These are phyloP conservation scores for Hemicordylus capensis DNA, from an alignment of 2,113 vertebrate genomes.

Conservation along the genomic window DNA sequence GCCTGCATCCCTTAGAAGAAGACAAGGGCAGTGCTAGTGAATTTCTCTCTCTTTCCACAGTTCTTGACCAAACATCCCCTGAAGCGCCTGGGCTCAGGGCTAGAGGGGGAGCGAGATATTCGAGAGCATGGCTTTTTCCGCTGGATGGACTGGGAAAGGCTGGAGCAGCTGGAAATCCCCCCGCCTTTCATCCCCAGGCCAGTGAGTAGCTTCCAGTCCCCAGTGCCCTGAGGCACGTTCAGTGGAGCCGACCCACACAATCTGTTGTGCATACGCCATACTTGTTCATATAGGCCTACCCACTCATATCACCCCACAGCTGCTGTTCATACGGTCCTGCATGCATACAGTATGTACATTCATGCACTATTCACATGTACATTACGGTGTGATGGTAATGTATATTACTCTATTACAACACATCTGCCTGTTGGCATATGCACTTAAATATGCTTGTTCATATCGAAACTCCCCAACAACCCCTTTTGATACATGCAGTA, in stretches of 20 bases:
- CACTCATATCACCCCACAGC: not conserved
- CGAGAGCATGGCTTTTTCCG: conserved; percentile 89
- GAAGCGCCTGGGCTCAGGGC: conserved; percentile 86
- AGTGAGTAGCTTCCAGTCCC: conserved; percentile 74
- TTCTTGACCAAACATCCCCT: conserved; percentile 88
- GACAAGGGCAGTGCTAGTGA: not conserved
- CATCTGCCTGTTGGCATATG: not conserved
- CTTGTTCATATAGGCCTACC: not conserved
- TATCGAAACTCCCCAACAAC: not conserved
- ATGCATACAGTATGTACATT: not conserved
- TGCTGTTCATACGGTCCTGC: not conserved
- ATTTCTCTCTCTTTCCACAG: conserved; percentile 65
- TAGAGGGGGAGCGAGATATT: conserved; percentile 85
- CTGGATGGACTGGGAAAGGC: conserved; percentile 92
- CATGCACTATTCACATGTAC: not conserved
- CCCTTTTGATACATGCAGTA: not conserved
- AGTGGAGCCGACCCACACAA: not conserved
- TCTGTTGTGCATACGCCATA: too few relatives aligned
- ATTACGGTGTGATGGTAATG: too few relatives aligned
- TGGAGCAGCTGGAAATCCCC: conserved; percentile 87
- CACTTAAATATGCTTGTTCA: not conserved
- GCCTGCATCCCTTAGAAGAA: not conserved
- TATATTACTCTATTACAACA: not conserved
- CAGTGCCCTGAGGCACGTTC: not conserved
- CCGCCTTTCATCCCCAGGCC: conserved; percentile 88